Evolutionary conservation across 2,888 invertebrate genomes (phyloP).

Genomic region (Idaea straminata): DNA sequence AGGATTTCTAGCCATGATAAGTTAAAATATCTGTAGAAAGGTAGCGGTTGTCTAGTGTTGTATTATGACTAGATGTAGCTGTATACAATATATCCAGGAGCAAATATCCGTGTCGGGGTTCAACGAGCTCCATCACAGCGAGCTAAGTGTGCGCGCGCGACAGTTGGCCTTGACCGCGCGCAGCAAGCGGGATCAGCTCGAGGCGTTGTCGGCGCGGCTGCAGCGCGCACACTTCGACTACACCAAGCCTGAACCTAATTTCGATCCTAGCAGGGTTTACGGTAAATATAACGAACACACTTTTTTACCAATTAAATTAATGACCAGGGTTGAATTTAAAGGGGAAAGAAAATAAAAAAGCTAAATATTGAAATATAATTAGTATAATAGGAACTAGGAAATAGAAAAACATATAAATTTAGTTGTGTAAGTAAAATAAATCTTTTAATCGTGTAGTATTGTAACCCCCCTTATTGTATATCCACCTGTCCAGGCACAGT

Average conservation of each 20-base stretch:
- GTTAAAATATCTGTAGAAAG: too few species aligned
- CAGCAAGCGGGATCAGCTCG: slow-evolving; percentile 59
- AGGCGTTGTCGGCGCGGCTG: slow-evolving; percentile 79
- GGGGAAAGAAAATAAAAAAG: too few species aligned
- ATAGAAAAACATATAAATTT: too few species aligned
- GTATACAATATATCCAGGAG: slow-evolving; percentile 48
- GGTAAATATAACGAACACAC: slow-evolving; percentile 35
- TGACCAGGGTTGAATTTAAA: too few species aligned
- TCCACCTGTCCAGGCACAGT: slow-evolving; percentile 82
- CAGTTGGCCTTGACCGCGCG: slow-evolving; percentile 74
- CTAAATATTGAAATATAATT: too few species aligned
- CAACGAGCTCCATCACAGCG: slow-evolving; percentile 67
- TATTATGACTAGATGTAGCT: too few species aligned
- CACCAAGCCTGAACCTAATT: slow-evolving; percentile 87
- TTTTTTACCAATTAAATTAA: too few species aligned
- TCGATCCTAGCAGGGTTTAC: slow-evolving; percentile 72
- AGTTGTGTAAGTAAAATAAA: too few species aligned
- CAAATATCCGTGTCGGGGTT: slow-evolving; percentile 80
- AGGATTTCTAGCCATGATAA: too few species aligned
- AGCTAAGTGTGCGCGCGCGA: slow-evolving; percentile 75
- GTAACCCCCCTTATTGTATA: too few species aligned
- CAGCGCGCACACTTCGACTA: slow-evolving; percentile 85
- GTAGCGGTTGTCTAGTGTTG: background rate
- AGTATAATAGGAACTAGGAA: too few species aligned
- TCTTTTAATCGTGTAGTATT: too few species aligned